Base-by-base conservation (phyloP, 2,888 invertebrate genomes). In the Tuberolachnus salignus region DNA sequence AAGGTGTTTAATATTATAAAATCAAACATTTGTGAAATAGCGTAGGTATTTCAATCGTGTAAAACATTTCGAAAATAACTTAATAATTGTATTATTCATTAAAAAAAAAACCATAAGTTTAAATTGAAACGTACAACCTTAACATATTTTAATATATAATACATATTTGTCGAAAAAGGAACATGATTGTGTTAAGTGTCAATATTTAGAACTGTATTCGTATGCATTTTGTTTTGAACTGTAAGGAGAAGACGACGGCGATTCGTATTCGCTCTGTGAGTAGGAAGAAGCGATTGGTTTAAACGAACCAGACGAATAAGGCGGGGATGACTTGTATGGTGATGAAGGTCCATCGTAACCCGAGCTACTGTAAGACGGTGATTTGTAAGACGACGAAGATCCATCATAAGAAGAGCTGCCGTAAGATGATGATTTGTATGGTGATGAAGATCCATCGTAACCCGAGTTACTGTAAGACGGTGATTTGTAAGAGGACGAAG, bases 141-240 rank as follows among this genome's bases (percentile, higher is more conserved):
- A 49, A 59, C 57, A n/a, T 49, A 0, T 59, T 53, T 72, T 46
- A 49, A 49, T 16, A 61, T 59, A 59, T 26, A 61, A 72, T 49
- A 34, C 19, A 72, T n/a, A n/a, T 61, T 46, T 63, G 16, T 42
- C 21, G 51, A 63, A 19, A 66, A 66, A 78, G 78, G 78, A 78
- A 78, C 78, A 69, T 78, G 57, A n/a, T 34, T 34, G 42, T 59
- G 16, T 44, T 34, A 34, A 57, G 51, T 51, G 49, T 78, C 49
- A 78, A 59, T 78, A 78, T 78, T 78, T 78, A 49, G 78, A 78
- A 78, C 75, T 75, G 53, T 74, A 74, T 49, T 75, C 66, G 46
- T 67, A 75, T 26, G 75, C 23, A 44, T 55, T 64, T 53, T 53
- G 74, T 19, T 66, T 66, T 16, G 66, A 67, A 46, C 75, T 49